Percentiles rank a stretch among this genome's conserved stretches.
Conservation (phyloP, 2,888 invertebrate species). For the Syrphus vitripennis region DNA sequence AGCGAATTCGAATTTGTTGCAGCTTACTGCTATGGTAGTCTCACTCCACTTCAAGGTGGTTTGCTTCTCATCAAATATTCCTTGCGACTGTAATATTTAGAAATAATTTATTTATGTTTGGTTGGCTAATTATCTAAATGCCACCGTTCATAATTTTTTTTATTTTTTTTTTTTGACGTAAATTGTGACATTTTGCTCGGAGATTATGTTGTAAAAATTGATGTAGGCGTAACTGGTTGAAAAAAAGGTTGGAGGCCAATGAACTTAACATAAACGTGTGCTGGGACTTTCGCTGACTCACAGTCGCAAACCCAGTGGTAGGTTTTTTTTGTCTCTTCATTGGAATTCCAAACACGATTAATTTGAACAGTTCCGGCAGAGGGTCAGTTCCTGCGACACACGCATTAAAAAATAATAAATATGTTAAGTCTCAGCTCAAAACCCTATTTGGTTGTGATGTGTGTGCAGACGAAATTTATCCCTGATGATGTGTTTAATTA, state of each 20-base stretch:
- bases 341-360: conserved; percentile 45
- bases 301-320: not conserved
- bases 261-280: conserved; percentile 26
- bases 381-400: conserved; percentile 14
- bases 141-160: not conserved
- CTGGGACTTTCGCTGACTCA: conserved; percentile 25
- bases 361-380: conserved; percentile 9
- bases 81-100: conserved; percentile 24
- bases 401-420: conserved; percentile 11
- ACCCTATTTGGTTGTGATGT: not conserved
- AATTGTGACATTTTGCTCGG: conserved; percentile 23
- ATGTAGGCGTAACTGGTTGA: conserved; percentile 27
- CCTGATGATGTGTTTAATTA: conserved; percentile 5
- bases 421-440: conserved; percentile 21
- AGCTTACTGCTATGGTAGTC: not conserved
- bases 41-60: conserved; percentile 19
- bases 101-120: conserved; percentile 30
- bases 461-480: not conserved
- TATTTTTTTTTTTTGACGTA: no score
- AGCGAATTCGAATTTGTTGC: conserved; percentile 4
- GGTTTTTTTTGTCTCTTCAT: not conserved
- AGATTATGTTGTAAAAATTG: conserved; percentile 25
- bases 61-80: conserved; percentile 35
- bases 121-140: not conserved
- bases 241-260: conserved; percentile 40